Evolutionary conservation across 1,140 invertebrate species (phyloP).

Genomic region (Cyphomyrmex costatus): DNA sequence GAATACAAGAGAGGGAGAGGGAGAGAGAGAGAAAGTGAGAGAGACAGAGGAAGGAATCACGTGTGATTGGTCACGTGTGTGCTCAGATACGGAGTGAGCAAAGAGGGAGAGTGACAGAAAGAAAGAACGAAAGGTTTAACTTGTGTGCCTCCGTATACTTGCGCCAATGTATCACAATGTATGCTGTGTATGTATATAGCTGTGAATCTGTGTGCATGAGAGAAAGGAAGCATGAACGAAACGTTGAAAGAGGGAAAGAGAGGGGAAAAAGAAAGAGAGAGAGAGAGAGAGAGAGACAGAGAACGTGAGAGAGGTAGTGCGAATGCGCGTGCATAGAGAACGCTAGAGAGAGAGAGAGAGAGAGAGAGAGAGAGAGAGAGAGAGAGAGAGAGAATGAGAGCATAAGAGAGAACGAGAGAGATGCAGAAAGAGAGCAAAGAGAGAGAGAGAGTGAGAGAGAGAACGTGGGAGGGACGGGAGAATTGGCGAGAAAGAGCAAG

Average conservation of each 20-base stretch:
- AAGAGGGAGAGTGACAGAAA: constrained; percentile 56
- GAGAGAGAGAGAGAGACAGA: constrained; percentile 46
- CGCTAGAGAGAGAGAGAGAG: constrained; percentile 26
- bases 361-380: constrained; percentile 18
- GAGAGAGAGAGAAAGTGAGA: constrained; percentile 39
- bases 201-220: constrained; percentile 31
- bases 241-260: constrained; percentile 43
- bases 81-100: constrained; percentile 10
- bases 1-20: constrained; percentile 18
- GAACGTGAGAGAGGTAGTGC: constrained; percentile 34
- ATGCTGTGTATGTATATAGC: not conserved
- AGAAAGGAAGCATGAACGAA: constrained; percentile 34
- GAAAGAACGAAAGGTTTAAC: constrained; percentile 53
- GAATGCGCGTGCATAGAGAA: constrained; percentile 50
- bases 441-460: constrained; percentile 57
- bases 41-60: constrained; percentile 32
- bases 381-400: constrained; percentile 14
- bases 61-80: constrained; percentile 50
- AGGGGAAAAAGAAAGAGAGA: constrained; percentile 50
- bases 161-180: constrained; percentile 16
- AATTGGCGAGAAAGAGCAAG: constrained; percentile 61
- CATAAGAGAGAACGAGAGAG: constrained; percentile 42
- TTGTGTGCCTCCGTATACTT: constrained; percentile 21
- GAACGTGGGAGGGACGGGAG: constrained; percentile 25
- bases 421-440: constrained; percentile 38